Evolutionary conservation across 2,888 invertebrate genomes (phyloP).

Genomic region (Julus scanicus): DNA sequence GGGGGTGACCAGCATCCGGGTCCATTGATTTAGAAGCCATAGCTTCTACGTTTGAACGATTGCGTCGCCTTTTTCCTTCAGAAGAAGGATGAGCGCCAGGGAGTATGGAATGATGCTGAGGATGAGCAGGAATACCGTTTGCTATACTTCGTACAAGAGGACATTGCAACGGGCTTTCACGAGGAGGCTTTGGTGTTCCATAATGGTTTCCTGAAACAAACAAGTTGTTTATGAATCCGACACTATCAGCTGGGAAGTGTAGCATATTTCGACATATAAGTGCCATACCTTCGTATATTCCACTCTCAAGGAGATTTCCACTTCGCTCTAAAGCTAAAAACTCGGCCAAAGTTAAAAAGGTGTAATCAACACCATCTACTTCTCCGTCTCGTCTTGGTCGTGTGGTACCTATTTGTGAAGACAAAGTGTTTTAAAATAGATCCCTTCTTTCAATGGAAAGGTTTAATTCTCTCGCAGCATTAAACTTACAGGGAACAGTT

Average conservation of each 20-base stretch:
- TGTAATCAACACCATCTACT: slow-evolving; percentile 74
- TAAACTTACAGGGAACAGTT: slow-evolving; percentile 70
- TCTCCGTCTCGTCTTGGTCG: slow-evolving; percentile 71
- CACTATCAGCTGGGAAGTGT: not conserved
- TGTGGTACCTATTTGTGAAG: slow-evolving; percentile 69
- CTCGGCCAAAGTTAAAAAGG: slow-evolving; percentile 71
- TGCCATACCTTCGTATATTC: slow-evolving; percentile 72
- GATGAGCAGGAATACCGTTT: slow-evolving; percentile 47
- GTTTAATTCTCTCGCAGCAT: too few relatives aligned
- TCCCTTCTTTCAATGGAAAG: not conserved
- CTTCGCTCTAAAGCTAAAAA: slow-evolving; percentile 71
- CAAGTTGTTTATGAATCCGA: not conserved
- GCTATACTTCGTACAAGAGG: slow-evolving; percentile 60
- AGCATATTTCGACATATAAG: too few relatives aligned
- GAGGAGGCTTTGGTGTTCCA: slow-evolving; percentile 72
- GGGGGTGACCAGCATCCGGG: slow-evolving; percentile 58
- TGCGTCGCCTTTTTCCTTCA: slow-evolving; percentile 70
- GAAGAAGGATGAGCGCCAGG: slow-evolving; percentile 70
- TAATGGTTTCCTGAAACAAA: slow-evolving; percentile 71
- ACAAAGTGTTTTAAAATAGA: not conserved
- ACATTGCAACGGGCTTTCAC: slow-evolving; percentile 63
- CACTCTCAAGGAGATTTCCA: slow-evolving; percentile 73
- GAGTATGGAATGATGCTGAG: slow-evolving; percentile 60
- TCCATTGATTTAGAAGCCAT: slow-evolving; percentile 66
- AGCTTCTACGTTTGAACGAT: slow-evolving; percentile 71